These are phyloP conservation scores for Sarcoramphus papa DNA, from an alignment of 2,797 vertebrate species.

Conservation along the genomic window DNA sequence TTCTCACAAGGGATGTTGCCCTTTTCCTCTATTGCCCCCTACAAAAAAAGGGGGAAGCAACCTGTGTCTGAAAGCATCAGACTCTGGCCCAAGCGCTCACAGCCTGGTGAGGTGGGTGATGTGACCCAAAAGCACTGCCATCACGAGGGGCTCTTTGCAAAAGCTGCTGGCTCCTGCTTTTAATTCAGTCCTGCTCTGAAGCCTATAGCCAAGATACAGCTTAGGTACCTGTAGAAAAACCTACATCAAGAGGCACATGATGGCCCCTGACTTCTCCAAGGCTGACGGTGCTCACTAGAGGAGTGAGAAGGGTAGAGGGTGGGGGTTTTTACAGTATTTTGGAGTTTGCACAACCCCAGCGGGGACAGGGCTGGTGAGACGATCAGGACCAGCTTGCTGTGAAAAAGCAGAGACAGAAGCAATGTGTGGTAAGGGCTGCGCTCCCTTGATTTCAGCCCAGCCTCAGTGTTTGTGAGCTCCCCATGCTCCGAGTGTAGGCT, in stretches of 20 bases:
- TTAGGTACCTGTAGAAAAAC: neutral
- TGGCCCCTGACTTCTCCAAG: neutral
- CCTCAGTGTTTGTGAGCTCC: accelerated
- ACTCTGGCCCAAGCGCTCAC: neutral
- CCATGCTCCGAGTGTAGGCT: accelerated
- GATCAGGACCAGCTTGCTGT: neutral
- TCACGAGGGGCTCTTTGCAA: neutral
- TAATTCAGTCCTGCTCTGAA: neutral
- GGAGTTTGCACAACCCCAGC: neutral
- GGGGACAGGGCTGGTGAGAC: neutral
- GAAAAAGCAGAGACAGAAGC: neutral
- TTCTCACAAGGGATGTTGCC: neutral
- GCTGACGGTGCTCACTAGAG: neutral
- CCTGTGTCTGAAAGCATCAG: neutral
- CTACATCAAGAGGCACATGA: neutral
- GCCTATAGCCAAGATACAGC: neutral
- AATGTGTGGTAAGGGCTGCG: neutral
- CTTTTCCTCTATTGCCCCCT: neutral
- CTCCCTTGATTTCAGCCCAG: neutral
- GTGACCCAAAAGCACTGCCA: neutral
- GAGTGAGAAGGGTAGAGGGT: neutral
- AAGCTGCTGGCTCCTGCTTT: neutral
- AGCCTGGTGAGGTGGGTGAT: accelerated
- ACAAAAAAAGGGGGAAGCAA: neutral
- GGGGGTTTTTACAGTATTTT: neutral